A percentile compares a stretch with the other conserved stretches of the same genome.
Conservation (phyloP, 2,888 invertebrate species). For the Orthosia gothica region DNA sequence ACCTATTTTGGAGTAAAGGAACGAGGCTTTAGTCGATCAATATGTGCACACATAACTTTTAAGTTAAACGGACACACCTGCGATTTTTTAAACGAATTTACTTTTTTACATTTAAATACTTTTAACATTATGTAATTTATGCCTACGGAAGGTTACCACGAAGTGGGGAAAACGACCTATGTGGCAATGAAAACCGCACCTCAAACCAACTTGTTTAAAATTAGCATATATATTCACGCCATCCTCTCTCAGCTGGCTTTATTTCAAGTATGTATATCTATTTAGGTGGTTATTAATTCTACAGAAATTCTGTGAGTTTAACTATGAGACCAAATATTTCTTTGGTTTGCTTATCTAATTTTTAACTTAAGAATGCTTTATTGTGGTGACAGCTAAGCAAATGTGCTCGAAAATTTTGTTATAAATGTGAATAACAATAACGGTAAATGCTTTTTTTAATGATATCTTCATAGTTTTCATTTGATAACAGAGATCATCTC, state of each 20-base stretch:
- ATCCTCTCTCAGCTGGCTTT: constrained; percentile 26
- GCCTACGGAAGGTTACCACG: not conserved
- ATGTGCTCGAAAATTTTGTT: not conserved
- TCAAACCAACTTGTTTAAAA: constrained; percentile 12
- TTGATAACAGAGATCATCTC: too few species aligned
- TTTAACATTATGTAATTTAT: constrained; percentile 4
- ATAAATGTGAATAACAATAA: too few species aligned
- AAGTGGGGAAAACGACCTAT: constrained; percentile 3
- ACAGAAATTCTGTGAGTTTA: constrained; percentile 25
- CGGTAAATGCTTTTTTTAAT: too few species aligned
- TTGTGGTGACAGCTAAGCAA: not conserved
- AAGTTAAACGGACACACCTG: not conserved
- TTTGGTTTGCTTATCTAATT: constrained; percentile 10
- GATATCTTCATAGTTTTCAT: too few species aligned
- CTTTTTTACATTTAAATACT: constrained; percentile 11
- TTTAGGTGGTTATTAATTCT: constrained; percentile 24
- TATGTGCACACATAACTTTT: not conserved
- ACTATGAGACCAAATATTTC: constrained; percentile 40
- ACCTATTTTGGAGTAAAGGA: too few species aligned
- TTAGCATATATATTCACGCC: constrained; percentile 52
- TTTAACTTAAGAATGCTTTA: constrained; percentile 8
- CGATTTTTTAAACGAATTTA: not conserved
- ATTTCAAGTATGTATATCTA: constrained; percentile 44
- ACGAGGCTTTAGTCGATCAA: not conserved
- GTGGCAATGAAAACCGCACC: constrained; percentile 46